Percentiles rank a stretch among this genome's conserved stretches.
phyloP scores from a whole-genome alignment of 1,140 invertebrate species.

The Drosophila takahashii region DNA sequence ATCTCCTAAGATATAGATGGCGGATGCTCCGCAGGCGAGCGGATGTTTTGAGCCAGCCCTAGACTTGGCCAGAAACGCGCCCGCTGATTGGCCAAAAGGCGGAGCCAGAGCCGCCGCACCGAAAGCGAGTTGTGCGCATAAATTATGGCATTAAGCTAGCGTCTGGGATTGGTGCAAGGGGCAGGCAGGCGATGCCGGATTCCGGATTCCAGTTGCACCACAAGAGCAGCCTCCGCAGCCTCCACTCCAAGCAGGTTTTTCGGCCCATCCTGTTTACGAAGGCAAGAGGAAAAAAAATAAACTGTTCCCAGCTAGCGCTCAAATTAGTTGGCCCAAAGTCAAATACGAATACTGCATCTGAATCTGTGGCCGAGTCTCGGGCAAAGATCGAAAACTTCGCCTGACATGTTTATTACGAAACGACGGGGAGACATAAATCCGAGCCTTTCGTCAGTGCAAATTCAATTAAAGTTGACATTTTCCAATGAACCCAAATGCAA shows the following conservation, averaged over 20 bases:
- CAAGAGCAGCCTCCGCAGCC: slow-evolving; percentile 17
- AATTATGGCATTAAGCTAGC: slow-evolving; percentile 81
- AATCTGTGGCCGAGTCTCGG: slow-evolving; percentile 4
- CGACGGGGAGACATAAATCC: slow-evolving; percentile 61
- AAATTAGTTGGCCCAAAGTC: slow-evolving; percentile 69
- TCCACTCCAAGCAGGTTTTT: slow-evolving; percentile 50
- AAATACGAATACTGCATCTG: slow-evolving; percentile 28
- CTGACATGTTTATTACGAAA: slow-evolving; percentile 79
- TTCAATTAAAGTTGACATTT: slow-evolving; percentile 83
- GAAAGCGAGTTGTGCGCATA: slow-evolving; percentile 76
- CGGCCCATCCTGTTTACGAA: slow-evolving; percentile 14
- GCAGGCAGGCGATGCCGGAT: slow-evolving; percentile 41
- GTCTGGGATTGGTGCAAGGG: slow-evolving; percentile 75
- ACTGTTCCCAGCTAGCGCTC: slow-evolving; percentile 51
- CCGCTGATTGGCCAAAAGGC: slow-evolving; percentile 77
- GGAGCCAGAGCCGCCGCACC: slow-evolving; percentile 57
- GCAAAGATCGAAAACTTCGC: slow-evolving; percentile 42
- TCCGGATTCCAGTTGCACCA: slow-evolving; percentile 40
- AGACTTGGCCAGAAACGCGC: slow-evolving; percentile 40
- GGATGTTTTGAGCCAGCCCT: slow-evolving; percentile 39
- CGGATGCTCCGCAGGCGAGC: slow-evolving; percentile 1
- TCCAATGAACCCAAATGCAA: slow-evolving; percentile 65
- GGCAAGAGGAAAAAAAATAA: neutral
- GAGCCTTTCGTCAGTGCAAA: slow-evolving; percentile 69
- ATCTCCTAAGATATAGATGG: neutral